These are phyloP conservation scores for Uropetala carovei DNA, from an alignment of 2,888 invertebrate genomes.

Conservation along the genomic window DNA sequence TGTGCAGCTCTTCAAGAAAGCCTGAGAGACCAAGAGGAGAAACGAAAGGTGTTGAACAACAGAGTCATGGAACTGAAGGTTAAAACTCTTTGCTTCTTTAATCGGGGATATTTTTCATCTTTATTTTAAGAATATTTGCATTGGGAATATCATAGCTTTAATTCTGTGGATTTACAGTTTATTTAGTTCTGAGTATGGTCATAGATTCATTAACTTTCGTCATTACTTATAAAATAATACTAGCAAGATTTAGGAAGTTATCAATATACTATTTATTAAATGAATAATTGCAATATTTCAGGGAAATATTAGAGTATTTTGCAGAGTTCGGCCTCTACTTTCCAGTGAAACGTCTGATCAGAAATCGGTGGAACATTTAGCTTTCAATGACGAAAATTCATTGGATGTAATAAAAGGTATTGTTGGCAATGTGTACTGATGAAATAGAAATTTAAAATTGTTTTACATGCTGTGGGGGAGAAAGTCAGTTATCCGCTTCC, in stretches of 20 bases:
- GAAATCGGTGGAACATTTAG: constrained; percentile 75
- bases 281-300: constrained; percentile 75
- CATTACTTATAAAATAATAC: too few relatives aligned
- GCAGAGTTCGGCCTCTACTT: constrained; percentile 84
- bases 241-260: too few relatives aligned
- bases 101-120: not conserved
- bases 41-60: constrained; percentile 83
- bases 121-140: not conserved
- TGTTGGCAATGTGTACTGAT: constrained; percentile 70
- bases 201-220: too few relatives aligned
- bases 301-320: constrained; percentile 89
- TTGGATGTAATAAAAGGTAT: constrained; percentile 79
- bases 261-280: too few relatives aligned
- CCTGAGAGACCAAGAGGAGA: constrained; percentile 71
- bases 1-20: constrained; percentile 73
- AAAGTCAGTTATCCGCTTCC: too few relatives aligned
- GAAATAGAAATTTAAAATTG: too few relatives aligned
- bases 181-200: not conserved
- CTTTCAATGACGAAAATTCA: constrained; percentile 79
- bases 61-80: constrained; percentile 81
- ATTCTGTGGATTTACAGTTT: not conserved
- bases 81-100: not conserved
- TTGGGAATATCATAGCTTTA: too few relatives aligned
- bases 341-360: constrained; percentile 78
- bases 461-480: not conserved